Conservation (phyloP, 2,113 vertebrate species). For the Sceloporus undulatus region DNA sequence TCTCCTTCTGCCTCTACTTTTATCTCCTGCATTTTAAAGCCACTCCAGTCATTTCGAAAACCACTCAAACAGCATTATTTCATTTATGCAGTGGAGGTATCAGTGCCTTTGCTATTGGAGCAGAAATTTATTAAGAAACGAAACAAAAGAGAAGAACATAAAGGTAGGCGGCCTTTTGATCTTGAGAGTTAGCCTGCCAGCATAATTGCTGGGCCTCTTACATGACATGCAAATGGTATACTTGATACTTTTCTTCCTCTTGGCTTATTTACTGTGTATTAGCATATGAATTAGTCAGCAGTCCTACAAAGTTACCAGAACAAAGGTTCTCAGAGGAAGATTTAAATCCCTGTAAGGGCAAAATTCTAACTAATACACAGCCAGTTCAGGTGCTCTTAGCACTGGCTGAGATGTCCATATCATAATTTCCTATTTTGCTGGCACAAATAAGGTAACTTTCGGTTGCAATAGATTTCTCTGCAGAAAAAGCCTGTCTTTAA, state of each 20-base stretch:
- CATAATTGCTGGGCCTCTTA: conserved; percentile 15
- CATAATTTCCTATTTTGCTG: neutral
- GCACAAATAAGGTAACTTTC: neutral
- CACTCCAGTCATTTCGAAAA: neutral
- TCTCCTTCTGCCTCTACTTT: conserved; percentile 26
- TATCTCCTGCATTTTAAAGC: conserved; percentile 32
- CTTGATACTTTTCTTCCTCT: conserved; percentile 53
- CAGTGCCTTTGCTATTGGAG: conserved; percentile 27
- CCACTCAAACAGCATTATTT: conserved; percentile 30
- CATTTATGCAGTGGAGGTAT: conserved; percentile 28
- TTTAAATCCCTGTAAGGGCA: neutral
- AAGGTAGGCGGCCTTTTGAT: conserved; percentile 23
- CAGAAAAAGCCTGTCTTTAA: neutral
- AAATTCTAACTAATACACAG: neutral
- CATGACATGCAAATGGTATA: conserved; percentile 40
- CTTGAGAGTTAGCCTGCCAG: conserved; percentile 1
- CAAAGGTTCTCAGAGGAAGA: conserved; percentile 6
- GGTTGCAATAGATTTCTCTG: neutral
- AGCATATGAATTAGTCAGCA: conserved; percentile 53
- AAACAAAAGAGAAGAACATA: conserved; percentile 25
- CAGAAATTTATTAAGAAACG: conserved; percentile 39
- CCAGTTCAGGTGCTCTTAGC: neutral
- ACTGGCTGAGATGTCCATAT: neutral
- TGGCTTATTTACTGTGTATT: conserved; percentile 36
- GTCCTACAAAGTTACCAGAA: conserved; percentile 29